phyloP scores from a whole-genome alignment of 2,888 invertebrate species.

The Eledona agricola region DNA sequence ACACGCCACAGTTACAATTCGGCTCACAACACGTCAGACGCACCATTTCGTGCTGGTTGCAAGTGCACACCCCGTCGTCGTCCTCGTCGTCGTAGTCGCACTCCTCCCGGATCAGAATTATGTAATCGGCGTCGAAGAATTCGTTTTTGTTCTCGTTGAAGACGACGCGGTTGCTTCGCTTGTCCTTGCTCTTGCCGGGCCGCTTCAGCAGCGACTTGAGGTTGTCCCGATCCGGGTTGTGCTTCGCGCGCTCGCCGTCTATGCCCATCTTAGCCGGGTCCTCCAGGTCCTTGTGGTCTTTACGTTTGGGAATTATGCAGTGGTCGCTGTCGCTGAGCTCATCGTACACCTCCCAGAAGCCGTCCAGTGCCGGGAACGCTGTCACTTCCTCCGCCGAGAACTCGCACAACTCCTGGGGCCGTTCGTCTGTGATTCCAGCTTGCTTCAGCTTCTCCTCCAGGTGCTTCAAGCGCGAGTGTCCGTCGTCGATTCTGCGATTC shows the following conservation, averaged over 20 bases:
- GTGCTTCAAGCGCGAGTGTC: conserved; percentile 64
- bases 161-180: conserved; percentile 79
- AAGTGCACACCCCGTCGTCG: conserved; percentile 76
- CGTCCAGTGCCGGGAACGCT: conserved; percentile 48
- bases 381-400: conserved; percentile 55
- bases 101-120: conserved; percentile 88
- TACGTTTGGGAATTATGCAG: conserved; percentile 32
- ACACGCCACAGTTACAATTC: conserved; percentile 66
- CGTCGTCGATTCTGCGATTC: conserved; percentile 58
- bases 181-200: conserved; percentile 72
- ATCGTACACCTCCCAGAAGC: conserved; percentile 58
- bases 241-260: conserved; percentile 58
- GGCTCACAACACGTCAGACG: conserved; percentile 73
- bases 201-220: conserved; percentile 81
- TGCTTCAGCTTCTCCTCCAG: conserved; percentile 61
- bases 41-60: conserved; percentile 74
- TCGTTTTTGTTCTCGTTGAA: conserved; percentile 91
- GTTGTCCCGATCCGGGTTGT: conserved; percentile 71
- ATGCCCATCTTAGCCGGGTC: conserved; percentile 65
- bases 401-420: conserved; percentile 49
- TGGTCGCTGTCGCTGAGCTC: conserved; percentile 53
- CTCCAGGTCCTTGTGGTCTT: conserved; percentile 44
- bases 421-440: conserved; percentile 53
- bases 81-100: conserved; percentile 87
- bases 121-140: conserved; percentile 92